Evolutionary conservation across 1,140 invertebrate species (phyloP).

Genomic region (Drosophila oshimai): DNA sequence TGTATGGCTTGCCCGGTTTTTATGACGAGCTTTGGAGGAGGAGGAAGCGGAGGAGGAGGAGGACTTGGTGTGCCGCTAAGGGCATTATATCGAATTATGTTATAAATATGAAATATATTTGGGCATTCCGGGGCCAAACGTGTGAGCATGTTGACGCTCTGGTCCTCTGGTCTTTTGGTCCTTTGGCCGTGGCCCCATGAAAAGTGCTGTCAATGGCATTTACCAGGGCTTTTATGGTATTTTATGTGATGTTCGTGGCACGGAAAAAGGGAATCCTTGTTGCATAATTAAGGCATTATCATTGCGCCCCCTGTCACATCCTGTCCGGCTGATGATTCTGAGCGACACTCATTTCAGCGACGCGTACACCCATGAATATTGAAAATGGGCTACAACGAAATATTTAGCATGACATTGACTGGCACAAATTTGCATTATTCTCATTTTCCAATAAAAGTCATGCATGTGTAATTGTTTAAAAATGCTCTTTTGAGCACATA

Average conservation of each 20-base stretch:
- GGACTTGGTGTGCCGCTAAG: conserved; percentile 16
- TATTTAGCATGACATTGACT: conserved; percentile 7
- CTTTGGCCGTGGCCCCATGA: conserved; percentile 32
- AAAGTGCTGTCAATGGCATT: conserved; percentile 49
- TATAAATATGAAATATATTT: conserved; percentile 79
- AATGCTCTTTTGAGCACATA: not conserved
- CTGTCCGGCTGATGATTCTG: not conserved
- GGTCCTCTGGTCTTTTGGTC: not conserved
- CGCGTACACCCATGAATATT: conserved; percentile 23
- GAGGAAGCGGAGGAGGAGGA: not conserved
- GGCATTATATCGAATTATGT: conserved; percentile 78
- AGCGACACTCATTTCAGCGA: conserved; percentile 27
- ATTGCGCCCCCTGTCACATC: conserved; percentile 12
- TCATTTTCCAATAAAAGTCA: not conserved
- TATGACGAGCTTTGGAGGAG: too few species aligned
- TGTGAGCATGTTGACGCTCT: conserved; percentile 49
- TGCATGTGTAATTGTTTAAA: not conserved
- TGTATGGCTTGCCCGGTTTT: conserved; percentile 61
- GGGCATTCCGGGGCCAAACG: conserved; percentile 39
- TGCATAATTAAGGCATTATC: conserved; percentile 64
- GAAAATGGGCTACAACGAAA: conserved; percentile 10
- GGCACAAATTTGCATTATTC: not conserved
- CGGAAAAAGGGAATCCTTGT: conserved; percentile 38
- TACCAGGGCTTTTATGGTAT: conserved; percentile 61
- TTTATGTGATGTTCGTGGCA: conserved; percentile 60